Evolutionary conservation across 2,888 invertebrate genomes (phyloP).

Genomic region (Proisotoma minuta): DNA sequence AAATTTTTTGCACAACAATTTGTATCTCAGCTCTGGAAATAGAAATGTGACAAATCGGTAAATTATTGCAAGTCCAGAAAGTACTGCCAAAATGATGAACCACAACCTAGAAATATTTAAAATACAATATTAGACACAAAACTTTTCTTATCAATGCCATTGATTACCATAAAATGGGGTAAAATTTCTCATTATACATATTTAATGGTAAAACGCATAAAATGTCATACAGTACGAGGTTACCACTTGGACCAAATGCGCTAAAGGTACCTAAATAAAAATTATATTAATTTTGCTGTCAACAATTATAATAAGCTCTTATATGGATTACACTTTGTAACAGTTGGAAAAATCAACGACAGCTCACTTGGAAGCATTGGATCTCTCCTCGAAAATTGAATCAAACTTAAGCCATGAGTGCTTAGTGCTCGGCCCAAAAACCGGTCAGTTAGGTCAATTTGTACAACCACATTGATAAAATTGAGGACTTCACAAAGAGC

Average conservation of each 20-base stretch:
- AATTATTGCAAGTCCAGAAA: conserved; percentile 43
- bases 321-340: conserved; percentile 48
- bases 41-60: conserved; percentile 38
- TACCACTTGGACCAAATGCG: background rate
- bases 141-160: background rate
- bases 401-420: conserved; percentile 45
- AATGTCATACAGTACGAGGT: conserved; percentile 14
- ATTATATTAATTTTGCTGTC: no score
- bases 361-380: conserved; percentile 47
- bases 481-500: conserved; percentile 68
- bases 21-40: conserved; percentile 18
- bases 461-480: conserved; percentile 68
- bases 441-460: conserved; percentile 69
- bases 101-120: conserved; percentile 42
- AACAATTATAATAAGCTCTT: background rate
- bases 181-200: conserved; percentile 47
- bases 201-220: conserved; percentile 46
- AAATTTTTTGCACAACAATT: conserved; percentile 22
- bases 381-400: conserved; percentile 42
- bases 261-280: no score
- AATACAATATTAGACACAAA: background rate
- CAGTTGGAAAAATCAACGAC: conserved; percentile 43
- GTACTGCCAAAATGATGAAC: conserved; percentile 46
- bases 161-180: conserved; percentile 32
- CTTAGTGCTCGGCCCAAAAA: conserved; percentile 54